Evolutionary conservation across 2,888 invertebrate species (phyloP), one percentile per base, ranked within the genome.

Genomic region (Monochamus alternatus): DNA sequence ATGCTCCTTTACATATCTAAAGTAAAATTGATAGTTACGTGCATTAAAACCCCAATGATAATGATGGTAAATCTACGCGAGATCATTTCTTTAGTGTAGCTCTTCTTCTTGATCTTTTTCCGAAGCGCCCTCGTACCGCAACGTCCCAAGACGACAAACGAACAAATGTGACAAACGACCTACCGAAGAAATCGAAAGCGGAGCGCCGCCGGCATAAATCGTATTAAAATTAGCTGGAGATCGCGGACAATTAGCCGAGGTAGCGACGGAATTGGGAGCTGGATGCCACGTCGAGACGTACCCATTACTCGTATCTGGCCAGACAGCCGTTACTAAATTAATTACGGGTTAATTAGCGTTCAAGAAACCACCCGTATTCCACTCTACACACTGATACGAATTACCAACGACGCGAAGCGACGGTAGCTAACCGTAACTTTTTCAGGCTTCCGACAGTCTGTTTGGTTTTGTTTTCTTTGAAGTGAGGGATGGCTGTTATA

Each of bases 261-360:
- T 12, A 47, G 47, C 10, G 47, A 47, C 47, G 9, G 2, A 12
- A 47, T 47, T 38, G 7, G 47, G 47, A 47, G 47, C 7, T 47
- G 1, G 12, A 47, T 12, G 51, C 51, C n/a, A 47, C 12, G 47
- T 9, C 47, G 47, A 47, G 47, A 47, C 47, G 9, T 12, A 9
- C 47, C 43, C 62, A 63, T 63, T 78, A 78, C 75, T 67, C 69
- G 74, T 76, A 73, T 74, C 59, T 67, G 76, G 47, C 77, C 69
- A 67, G 81, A 80, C 80, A 81, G 77, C 73, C 81, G 80, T 77
- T 77, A 75, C 78, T 78, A 81, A 81, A 81, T 80, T 81, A 79
- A 81, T 81, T 81, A 78, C 71, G 67, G 70, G 76, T 75, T 81
- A 80, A 81, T 80, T 81, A 80, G 74, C 81, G 78, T 81, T 75